Evolutionary conservation across 2,113 vertebrate species (phyloP).

Genomic region (Seriola quinqueradiata): DNA sequence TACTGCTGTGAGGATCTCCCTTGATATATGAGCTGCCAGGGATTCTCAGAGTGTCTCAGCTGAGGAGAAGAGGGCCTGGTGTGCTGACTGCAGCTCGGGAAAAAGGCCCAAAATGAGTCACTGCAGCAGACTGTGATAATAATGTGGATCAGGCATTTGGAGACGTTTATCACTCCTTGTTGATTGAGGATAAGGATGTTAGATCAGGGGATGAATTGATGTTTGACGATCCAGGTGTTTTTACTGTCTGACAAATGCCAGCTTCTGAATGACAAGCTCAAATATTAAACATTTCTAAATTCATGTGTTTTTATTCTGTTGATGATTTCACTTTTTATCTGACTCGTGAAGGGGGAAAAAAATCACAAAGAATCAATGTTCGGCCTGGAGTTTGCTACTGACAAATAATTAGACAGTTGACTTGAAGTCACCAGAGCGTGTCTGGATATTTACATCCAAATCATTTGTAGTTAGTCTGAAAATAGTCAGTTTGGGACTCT

Average conservation of each 20-base stretch:
- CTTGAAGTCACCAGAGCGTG: conserved; percentile 48
- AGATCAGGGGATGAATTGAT: conserved; percentile 34
- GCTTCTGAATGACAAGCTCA: conserved; percentile 52
- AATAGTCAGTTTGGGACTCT: conserved; percentile 52
- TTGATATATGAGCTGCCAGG: conserved; percentile 91
- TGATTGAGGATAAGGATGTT: conserved; percentile 64
- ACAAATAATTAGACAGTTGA: conserved; percentile 59
- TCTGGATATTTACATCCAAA: conserved; percentile 60
- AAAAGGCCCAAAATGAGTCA: conserved; percentile 45
- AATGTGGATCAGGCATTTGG: conserved; percentile 54
- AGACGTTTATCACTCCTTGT: conserved; percentile 53
- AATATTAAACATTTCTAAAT: conserved; percentile 65
- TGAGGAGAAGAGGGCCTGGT: conserved; percentile 65
- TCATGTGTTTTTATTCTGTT: conserved; percentile 18
- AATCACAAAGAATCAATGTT: conserved; percentile 23
- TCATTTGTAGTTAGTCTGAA: conserved; percentile 55
- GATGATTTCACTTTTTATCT: conserved; percentile 52
- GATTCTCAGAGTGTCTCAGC: conserved; percentile 77
- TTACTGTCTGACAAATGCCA: conserved; percentile 32
- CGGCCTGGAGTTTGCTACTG: conserved; percentile 26
- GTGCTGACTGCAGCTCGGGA: conserved; percentile 52
- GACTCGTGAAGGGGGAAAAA: background rate
- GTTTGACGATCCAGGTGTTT: conserved; percentile 44
- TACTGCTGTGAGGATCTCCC: conserved; percentile 84
- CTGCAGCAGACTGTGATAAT: conserved; percentile 41